Conservation (phyloP, 2,797 vertebrate species). For the Coendou prehensilis region DNA sequence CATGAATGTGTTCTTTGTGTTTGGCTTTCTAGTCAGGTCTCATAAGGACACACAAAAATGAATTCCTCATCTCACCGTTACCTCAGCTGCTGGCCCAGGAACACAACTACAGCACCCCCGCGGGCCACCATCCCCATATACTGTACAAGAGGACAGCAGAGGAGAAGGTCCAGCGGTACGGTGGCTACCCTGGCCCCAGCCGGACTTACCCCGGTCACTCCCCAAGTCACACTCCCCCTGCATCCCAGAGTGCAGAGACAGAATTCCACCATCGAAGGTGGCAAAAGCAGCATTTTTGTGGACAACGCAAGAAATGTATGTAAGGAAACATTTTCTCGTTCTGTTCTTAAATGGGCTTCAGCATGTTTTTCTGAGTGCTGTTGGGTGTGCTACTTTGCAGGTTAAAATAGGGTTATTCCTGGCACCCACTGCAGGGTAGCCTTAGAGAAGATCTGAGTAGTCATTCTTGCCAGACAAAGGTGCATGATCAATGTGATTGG, state of each 20-base stretch:
- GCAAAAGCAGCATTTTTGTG: constrained; percentile 97
- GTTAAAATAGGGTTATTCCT: neutral
- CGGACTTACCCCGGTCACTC: constrained; percentile 59
- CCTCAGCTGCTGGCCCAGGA: constrained; percentile 93
- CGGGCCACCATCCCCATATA: constrained; percentile 96
- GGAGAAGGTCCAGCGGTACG: constrained; percentile 88
- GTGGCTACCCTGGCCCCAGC: constrained; percentile 75
- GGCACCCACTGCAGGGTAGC: neutral
- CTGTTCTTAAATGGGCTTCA: constrained; percentile 59
- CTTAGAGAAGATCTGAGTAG: neutral
- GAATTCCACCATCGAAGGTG: constrained; percentile 89
- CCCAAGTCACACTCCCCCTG: constrained; percentile 73
- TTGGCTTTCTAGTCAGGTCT: constrained; percentile 94
- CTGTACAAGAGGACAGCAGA: constrained; percentile 96
- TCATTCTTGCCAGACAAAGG: neutral
- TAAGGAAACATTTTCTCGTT: constrained; percentile 94
- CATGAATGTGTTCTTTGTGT: constrained; percentile 56
- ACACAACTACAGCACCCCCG: constrained; percentile 94
- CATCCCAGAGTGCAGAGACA: constrained; percentile 82
- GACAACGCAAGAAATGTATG: constrained; percentile 99
- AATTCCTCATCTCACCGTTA: constrained; percentile 96
- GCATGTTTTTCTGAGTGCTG: neutral
- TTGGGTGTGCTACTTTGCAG: neutral
- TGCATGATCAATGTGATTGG: neutral
- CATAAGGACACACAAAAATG: constrained; percentile 93